Conservation (phyloP, 2,113 vertebrate species). For the Ctenomys sociabilis region DNA sequence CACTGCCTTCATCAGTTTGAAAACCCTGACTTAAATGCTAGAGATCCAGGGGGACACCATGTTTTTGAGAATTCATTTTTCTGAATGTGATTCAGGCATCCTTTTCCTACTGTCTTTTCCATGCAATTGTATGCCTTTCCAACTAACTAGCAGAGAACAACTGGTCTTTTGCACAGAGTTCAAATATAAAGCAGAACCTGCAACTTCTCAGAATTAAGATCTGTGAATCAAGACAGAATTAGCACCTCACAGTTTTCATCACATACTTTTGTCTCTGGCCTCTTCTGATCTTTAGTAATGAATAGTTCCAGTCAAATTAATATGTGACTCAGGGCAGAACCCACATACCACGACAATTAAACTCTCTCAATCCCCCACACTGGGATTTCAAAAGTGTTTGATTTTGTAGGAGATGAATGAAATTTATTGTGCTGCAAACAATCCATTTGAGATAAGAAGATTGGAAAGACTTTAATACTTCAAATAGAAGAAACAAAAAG, state of each 20-base stretch:
- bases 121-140: not conserved
- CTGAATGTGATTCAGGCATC: not conserved
- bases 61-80: not conserved
- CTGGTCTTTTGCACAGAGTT: not conserved
- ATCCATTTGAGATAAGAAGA: not conserved
- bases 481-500: not conserved
- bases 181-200: not conserved
- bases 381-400: not conserved
- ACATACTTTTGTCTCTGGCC: conserved; percentile 35
- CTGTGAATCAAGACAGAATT: conserved; percentile 43
- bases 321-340: conserved; percentile 43
- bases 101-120: not conserved
- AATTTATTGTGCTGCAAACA: not conserved
- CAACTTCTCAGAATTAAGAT: conserved; percentile 23
- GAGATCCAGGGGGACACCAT: not conserved
- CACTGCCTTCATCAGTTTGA: not conserved
- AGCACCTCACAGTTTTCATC: not conserved
- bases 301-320: conserved; percentile 50
- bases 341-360: conserved; percentile 31
- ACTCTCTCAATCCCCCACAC: not conserved
- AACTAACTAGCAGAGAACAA: not conserved
- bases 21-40: not conserved
- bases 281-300: conserved; percentile 59
- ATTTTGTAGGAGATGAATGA: not conserved
- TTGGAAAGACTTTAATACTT: not conserved